phyloP scores from a whole-genome alignment of 2,888 invertebrate species.

The Scaptomyza flava region DNA sequence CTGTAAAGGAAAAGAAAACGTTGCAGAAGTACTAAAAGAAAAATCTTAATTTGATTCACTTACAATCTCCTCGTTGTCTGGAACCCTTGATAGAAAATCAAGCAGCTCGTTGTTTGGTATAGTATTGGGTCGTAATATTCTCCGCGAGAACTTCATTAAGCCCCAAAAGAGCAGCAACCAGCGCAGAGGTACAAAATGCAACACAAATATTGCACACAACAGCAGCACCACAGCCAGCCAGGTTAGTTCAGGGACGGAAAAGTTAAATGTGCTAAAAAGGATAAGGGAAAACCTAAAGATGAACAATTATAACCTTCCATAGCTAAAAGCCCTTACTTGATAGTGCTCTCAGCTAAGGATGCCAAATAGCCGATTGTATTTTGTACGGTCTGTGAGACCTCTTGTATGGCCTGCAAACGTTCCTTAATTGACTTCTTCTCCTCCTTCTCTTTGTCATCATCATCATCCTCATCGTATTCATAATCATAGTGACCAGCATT shows the following conservation, averaged over 20 bases:
- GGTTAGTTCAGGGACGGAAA: slow-evolving; percentile 98
- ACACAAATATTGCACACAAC: slow-evolving; percentile 89
- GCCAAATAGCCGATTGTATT: slow-evolving; percentile 97
- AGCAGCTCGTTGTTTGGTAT: slow-evolving; percentile 98
- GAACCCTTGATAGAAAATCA: slow-evolving; percentile 96
- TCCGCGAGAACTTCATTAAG: slow-evolving; percentile 96
- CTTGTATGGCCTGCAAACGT: slow-evolving; percentile 96
- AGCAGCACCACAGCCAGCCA: slow-evolving; percentile 94
- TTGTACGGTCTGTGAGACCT: slow-evolving; percentile 98
- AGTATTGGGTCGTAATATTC: slow-evolving; percentile 95
- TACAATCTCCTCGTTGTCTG: slow-evolving; percentile 96
- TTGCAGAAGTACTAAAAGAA: not conserved
- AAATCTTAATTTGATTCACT: slow-evolving; percentile 59
- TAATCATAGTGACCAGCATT: slow-evolving; percentile 85
- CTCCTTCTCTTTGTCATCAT: slow-evolving; percentile 96
- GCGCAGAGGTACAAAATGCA: slow-evolving; percentile 95
- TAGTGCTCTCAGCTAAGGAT: slow-evolving; percentile 96
- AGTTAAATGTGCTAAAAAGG: slow-evolving; percentile 93
- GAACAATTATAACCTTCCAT: not conserved
- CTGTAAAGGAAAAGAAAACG: slow-evolving; percentile 50
- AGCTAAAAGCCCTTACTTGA: slow-evolving; percentile 89
- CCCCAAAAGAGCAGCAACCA: slow-evolving; percentile 97
- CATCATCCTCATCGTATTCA: slow-evolving; percentile 92
- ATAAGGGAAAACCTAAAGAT: not conserved
- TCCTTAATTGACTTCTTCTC: slow-evolving; percentile 98